A percentile compares a stretch with the other conserved stretches of the same genome.
These are phyloP conservation scores for Brachionus paranguensis DNA, from an alignment of 1,140 invertebrate genomes.

Conservation along the genomic window DNA sequence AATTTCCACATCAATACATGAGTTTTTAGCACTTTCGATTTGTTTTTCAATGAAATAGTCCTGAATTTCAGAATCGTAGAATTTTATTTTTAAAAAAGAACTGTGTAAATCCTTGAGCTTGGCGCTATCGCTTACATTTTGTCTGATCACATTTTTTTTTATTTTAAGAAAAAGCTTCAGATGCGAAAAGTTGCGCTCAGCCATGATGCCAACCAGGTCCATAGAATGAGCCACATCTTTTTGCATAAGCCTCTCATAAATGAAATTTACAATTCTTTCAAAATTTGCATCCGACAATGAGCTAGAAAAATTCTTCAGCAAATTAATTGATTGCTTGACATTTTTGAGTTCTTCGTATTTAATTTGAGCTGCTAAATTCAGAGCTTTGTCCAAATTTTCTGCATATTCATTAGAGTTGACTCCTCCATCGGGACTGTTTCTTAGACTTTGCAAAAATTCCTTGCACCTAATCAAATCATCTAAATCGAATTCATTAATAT, in stretches of 20 bases:
- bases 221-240: not conserved
- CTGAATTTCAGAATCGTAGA: not conserved
- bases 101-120: not conserved
- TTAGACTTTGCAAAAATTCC: not conserved
- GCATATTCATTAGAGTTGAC: not conserved
- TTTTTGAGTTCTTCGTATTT: constrained; percentile 7
- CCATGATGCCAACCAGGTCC: not conserved
- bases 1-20: not conserved
- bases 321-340: not conserved
- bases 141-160: not conserved
- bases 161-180: not conserved
- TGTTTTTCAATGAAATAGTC: constrained; percentile 5
- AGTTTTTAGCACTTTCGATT: not conserved
- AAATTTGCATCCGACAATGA: not conserved
- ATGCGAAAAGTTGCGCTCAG: not conserved
- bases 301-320: not conserved
- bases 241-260: not conserved
- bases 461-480: not conserved
- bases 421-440: not conserved
- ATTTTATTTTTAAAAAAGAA: constrained; percentile 4
- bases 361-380: not conserved
- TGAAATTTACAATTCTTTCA: not conserved
- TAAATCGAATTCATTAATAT: constrained; percentile 1
- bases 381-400: not conserved
- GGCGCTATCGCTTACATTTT: not conserved